Conservation (phyloP, 2,888 invertebrate species). For the Nymphalis c-album region DNA sequence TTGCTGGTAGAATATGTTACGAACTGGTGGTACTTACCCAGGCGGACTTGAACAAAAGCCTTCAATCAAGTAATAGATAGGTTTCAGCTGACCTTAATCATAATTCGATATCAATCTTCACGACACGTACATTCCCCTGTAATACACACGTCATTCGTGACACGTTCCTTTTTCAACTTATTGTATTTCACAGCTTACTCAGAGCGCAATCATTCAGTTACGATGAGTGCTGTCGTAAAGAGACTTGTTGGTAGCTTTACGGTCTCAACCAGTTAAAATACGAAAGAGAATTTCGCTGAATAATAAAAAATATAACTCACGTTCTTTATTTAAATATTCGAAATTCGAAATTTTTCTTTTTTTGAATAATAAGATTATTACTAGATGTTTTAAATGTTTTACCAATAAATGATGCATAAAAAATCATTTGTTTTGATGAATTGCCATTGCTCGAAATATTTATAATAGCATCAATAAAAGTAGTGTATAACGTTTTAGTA, state of each 20-base stretch:
- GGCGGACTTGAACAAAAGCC: too few relatives aligned
- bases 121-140: slow-evolving; percentile 46
- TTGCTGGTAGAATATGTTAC: too few relatives aligned
- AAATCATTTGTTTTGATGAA: too few relatives aligned
- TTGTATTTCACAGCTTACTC: slow-evolving; percentile 59
- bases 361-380: too few relatives aligned
- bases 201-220: slow-evolving; percentile 64
- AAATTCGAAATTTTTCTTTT: background rate
- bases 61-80: background rate
- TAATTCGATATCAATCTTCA: slow-evolving; percentile 15
- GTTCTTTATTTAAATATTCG: background rate
- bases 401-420: too few relatives aligned
- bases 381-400: too few relatives aligned
- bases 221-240: slow-evolving; percentile 67
- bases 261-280: slow-evolving; percentile 50
- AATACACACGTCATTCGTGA: slow-evolving; percentile 41
- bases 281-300: slow-evolving; percentile 57
- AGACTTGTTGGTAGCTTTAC: slow-evolving; percentile 70
- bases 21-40: too few relatives aligned
- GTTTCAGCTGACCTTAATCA: slow-evolving; percentile 5
- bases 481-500: too few relatives aligned
- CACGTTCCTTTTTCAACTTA: slow-evolving; percentile 54
- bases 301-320: slow-evolving; percentile 49
- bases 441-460: too few relatives aligned
- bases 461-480: too few relatives aligned